A percentile compares a stretch with the other conserved stretches of the same genome.
Evolutionary conservation across 2,888 invertebrate genomes (phyloP).

Genomic region (Campoletis raptor): DNA sequence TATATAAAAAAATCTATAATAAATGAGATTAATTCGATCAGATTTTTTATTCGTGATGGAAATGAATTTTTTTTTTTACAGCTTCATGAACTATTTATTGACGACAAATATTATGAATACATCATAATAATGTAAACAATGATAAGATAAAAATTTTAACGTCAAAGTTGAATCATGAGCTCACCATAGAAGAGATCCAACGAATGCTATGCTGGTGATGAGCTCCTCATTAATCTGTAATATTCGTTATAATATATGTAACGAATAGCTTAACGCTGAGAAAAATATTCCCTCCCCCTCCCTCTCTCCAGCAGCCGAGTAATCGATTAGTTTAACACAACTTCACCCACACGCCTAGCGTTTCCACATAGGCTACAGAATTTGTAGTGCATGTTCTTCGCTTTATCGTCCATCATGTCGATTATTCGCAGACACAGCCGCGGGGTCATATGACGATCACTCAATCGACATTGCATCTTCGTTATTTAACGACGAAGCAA

Average conservation of each 20-base stretch:
- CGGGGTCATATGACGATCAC: slow-evolving; percentile 30
- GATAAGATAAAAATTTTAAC: slow-evolving; percentile 24
- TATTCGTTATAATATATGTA: slow-evolving; percentile 1
- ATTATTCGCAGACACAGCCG: slow-evolving; percentile 30
- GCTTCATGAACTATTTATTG: neutral
- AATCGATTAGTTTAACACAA: slow-evolving; percentile 75
- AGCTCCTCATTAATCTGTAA: slow-evolving; percentile 14
- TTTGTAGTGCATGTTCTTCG: slow-evolving; percentile 10
- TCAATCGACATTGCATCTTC: slow-evolving; percentile 60
- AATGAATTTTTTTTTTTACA: neutral
- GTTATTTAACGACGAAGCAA: slow-evolving; percentile 27
- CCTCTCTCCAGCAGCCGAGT: slow-evolving; percentile 53
- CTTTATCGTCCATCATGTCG: slow-evolving; percentile 14
- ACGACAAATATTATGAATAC: neutral
- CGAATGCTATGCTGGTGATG: slow-evolving; percentile 54
- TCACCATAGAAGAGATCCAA: slow-evolving; percentile 62
- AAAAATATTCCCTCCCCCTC: slow-evolving; percentile 9
- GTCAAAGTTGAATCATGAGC: slow-evolving; percentile 22
- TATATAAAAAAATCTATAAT: neutral
- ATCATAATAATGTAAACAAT: slow-evolving; percentile 37
- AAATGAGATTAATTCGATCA: neutral
- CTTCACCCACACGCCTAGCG: slow-evolving; percentile 67
- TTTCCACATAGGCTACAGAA: slow-evolving; percentile 60
- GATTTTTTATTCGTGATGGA: neutral
- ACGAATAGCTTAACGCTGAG: neutral